Conservation (phyloP, 2,888 invertebrate species). For the Tortrix viridana region DNA sequence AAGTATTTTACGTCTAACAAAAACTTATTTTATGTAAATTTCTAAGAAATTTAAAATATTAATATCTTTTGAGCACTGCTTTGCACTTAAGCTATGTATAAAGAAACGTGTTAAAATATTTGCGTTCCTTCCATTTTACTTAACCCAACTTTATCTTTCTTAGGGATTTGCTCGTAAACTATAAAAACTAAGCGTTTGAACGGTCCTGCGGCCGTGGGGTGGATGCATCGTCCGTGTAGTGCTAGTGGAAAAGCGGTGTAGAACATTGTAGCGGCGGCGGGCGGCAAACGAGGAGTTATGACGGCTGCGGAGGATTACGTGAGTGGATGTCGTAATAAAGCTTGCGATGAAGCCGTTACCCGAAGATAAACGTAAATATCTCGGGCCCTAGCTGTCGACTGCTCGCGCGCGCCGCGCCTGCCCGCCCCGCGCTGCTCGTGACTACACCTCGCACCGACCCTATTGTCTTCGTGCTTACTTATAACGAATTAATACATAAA, state of each 20-base stretch:
- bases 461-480: background rate
- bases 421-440: constrained; percentile 41
- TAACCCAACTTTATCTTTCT: constrained; percentile 18
- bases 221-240: constrained; percentile 56
- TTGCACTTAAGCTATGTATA: background rate
- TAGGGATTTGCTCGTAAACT: constrained; percentile 30
- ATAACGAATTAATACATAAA: background rate
- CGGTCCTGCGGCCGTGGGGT: constrained; percentile 45
- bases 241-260: constrained; percentile 73
- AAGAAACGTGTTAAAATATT: constrained; percentile 6
- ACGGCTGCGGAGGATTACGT: constrained; percentile 82
- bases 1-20: too few relatives aligned
- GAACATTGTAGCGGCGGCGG: constrained; percentile 71
- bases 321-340: constrained; percentile 85
- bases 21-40: too few relatives aligned
- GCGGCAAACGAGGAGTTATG: constrained; percentile 83
- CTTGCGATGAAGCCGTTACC: constrained; percentile 84
- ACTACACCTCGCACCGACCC: background rate
- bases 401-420: constrained; percentile 50
- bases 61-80: too few relatives aligned
- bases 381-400: constrained; percentile 71
- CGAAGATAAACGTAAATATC: constrained; percentile 84
- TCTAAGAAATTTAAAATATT: too few relatives aligned
- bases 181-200: constrained; percentile 37
- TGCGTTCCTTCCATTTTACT: constrained; percentile 15